Evolutionary conservation across 2,888 invertebrate genomes (phyloP).

Genomic region (Xanthorhoe spadicearia): DNA sequence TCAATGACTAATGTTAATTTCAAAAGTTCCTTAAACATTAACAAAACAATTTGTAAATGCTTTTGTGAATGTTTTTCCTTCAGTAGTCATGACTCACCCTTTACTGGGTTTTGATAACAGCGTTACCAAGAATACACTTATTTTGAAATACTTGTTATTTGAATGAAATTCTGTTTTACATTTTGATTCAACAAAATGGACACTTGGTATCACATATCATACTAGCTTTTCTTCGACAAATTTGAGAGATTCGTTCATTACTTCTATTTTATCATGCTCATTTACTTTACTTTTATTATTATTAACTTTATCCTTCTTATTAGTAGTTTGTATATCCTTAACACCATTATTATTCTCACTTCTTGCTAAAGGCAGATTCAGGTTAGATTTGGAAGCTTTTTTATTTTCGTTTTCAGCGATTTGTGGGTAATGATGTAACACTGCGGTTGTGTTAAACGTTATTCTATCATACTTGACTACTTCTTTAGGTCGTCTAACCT

Average conservation of each 20-base stretch:
- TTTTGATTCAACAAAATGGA: constrained; percentile 13
- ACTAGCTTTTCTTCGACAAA: constrained; percentile 81
- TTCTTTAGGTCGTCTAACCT: constrained; percentile 64
- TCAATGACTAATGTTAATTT: neutral
- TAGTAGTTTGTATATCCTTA: constrained; percentile 33
- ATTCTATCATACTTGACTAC: constrained; percentile 78
- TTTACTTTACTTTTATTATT: constrained; percentile 65
- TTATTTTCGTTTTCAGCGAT: constrained; percentile 57
- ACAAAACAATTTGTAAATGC: neutral
- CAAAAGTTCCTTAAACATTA: neutral
- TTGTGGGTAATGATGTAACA: constrained; percentile 79
- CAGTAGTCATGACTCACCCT: neutral
- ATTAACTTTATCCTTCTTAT: constrained; percentile 65
- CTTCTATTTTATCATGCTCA: constrained; percentile 56
- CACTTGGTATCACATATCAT: constrained; percentile 48
- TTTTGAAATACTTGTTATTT: neutral
- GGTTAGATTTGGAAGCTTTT: constrained; percentile 62
- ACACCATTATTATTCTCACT: constrained; percentile 70
- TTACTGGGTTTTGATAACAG: neutral
- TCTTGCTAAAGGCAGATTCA: constrained; percentile 56
- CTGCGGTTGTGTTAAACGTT: constrained; percentile 78
- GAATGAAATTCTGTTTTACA: neutral
- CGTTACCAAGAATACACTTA: neutral
- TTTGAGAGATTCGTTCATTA: constrained; percentile 68
- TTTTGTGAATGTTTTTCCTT: neutral